Evolutionary conservation across 2,888 invertebrate genomes (phyloP).

Genomic region (Caenorhabditis wallacei): DNA sequence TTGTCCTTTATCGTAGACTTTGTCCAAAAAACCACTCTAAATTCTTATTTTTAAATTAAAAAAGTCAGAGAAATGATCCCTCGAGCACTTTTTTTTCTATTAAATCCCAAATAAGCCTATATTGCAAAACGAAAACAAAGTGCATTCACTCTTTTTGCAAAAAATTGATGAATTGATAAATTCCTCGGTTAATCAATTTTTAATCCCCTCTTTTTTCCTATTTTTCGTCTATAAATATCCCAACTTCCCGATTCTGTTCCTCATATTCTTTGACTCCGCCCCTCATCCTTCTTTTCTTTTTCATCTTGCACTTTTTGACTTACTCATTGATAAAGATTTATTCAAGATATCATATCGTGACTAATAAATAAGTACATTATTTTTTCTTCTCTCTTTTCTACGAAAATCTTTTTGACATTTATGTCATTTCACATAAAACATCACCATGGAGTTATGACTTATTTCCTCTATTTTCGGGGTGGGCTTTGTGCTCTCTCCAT

Average conservation of each 20-base stretch:
- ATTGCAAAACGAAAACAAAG: background rate
- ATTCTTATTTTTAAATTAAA: too few species aligned
- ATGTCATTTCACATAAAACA: constrained; percentile 50
- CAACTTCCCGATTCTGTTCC: background rate
- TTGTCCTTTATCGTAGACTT: too few species aligned
- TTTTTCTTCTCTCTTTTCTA: background rate
- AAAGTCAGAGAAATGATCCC: too few species aligned
- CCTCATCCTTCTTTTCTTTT: background rate
- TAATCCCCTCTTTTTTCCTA: background rate
- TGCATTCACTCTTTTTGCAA: background rate
- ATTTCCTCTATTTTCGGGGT: constrained; percentile 21
- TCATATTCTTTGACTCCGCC: too few species aligned
- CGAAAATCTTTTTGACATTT: background rate
- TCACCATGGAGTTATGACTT: constrained; percentile 51
- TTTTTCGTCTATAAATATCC: background rate
- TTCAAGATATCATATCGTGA: background rate
- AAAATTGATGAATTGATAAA: background rate
- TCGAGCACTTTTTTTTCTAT: too few species aligned
- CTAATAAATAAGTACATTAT: background rate
- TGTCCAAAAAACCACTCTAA: too few species aligned
- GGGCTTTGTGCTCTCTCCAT: background rate
- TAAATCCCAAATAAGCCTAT: background rate
- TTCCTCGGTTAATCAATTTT: background rate
- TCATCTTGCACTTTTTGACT: background rate
- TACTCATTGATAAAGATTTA: background rate